Evolutionary conservation across 2,888 invertebrate species (phyloP), one percentile per base, ranked within the genome.

Genomic region (Erebia ligea): DNA sequence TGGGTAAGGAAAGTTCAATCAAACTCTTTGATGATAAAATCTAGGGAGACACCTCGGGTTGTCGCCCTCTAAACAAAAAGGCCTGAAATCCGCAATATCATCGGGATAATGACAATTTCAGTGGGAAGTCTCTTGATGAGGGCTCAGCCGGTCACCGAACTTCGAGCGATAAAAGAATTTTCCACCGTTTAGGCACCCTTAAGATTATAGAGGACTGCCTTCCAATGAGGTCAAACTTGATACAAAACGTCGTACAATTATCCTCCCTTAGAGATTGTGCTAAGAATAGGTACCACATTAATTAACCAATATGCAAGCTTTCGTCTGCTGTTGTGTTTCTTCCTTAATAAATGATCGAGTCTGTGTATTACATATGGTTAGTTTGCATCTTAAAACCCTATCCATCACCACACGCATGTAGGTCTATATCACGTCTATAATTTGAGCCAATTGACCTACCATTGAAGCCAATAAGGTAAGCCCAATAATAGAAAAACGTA

Each of bases 21-120:
- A 21, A n/a, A 50, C 34, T 52, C 21, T 64, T 64, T 21, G 25
- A n/a, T 25, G 9, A 50, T 8, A 62, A 62, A n/a, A 48, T 17
- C 15, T 50, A n/a, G 25, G 50, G 42, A 25, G 17, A 34, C 8
- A 42, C 15, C 19, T 65, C 0, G 11, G 65, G 56, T 42, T 56
- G 17, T 17, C 40, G 40, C 1, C 64, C 34, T 54, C 15, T 65
- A 34, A 65, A 40, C 54, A 54, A 64, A 50, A 15, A 54, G 19
- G 42, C 66, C 66, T 66, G 15, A 56, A 58, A 57, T 67, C 48
- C 54, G n/a, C 21, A 21, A 45, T n/a, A 50, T 50, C 48, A 63
- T 50, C 63, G n/a, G 50, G 63, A 34, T 54, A 56, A 56, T 65
- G 50, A 17, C 48, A 63, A 63, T n/a, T 25, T 63, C 50, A 50